A percentile compares a stretch with the other conserved stretches of the same genome.
These are phyloP conservation scores for Opisthocomus hoazin DNA, from an alignment of 2,113 vertebrate species.

Conservation along the genomic window DNA sequence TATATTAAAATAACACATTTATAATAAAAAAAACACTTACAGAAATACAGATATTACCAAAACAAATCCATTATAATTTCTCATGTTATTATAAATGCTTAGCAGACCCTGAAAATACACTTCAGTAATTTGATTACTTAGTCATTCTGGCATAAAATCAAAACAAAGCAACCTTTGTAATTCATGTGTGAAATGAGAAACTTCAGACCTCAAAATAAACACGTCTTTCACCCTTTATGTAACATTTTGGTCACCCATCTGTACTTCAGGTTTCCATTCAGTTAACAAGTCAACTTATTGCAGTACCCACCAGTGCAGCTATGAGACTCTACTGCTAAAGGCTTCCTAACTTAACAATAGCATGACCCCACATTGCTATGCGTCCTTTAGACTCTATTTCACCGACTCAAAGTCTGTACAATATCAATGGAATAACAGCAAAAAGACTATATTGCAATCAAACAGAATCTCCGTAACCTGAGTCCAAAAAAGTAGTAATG, in stretches of 20 bases:
- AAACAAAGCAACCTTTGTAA: conserved; percentile 50
- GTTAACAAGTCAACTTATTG: background rate
- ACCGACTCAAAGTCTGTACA: background rate
- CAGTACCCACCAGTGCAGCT: background rate
- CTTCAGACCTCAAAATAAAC: conserved; percentile 1
- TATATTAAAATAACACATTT: background rate
- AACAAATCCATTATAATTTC: conserved; percentile 31
- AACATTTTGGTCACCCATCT: background rate
- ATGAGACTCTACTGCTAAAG: background rate
- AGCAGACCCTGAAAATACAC: conserved; percentile 46
- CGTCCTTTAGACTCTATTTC: background rate
- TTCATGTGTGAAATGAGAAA: conserved; percentile 65
- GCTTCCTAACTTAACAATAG: background rate
- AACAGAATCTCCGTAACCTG: background rate
- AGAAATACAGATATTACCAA: background rate
- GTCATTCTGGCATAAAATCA: conserved; percentile 3
- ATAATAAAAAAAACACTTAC: background rate
- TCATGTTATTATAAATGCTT: conserved; percentile 18
- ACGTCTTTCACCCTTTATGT: background rate
- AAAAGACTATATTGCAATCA: background rate
- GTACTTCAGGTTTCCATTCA: background rate
- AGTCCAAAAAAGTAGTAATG: background rate
- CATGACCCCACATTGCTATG: background rate
- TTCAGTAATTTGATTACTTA: background rate
- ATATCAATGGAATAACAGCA: background rate